These are phyloP conservation scores for Myrmecobius fasciatus DNA, from an alignment of 2,113 vertebrate species.

Conservation along the genomic window DNA sequence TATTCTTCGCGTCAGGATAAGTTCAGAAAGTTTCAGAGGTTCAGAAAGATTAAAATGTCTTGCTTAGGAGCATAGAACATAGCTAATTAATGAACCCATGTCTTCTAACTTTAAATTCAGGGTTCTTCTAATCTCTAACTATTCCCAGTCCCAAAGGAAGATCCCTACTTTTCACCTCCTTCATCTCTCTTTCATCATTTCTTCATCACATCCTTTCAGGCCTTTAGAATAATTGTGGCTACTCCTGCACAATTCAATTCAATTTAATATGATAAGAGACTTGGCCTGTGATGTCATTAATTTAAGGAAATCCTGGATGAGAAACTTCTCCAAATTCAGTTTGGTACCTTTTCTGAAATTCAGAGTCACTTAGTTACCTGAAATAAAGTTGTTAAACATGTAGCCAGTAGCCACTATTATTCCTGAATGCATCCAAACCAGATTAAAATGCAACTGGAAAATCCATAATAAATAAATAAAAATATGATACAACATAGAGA, in stretches of 20 bases:
- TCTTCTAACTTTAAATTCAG: background rate
- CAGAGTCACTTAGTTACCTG: background rate
- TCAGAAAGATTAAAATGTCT: background rate
- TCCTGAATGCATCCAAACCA: background rate
- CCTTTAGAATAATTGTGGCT: background rate
- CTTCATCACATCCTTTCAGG: background rate
- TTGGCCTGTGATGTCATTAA: background rate
- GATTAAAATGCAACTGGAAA: background rate
- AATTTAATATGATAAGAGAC: background rate
- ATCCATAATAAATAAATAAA: background rate
- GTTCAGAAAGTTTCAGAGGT: background rate
- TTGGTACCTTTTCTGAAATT: background rate
- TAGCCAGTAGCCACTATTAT: rapidly evolving
- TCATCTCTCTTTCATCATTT: background rate
- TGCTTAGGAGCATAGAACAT: background rate
- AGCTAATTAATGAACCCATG: background rate
- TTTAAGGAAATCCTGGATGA: background rate
- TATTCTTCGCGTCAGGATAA: background rate
- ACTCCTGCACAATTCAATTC: background rate
- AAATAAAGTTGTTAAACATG: background rate
- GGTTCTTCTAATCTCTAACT: background rate
- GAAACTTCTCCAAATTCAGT: background rate
- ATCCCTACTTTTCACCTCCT: background rate
- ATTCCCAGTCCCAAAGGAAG: background rate
- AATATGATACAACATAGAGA: background rate